phyloP scores from a whole-genome alignment of 92 coral and sea anemone species.

The Porites cylindrica region DNA sequence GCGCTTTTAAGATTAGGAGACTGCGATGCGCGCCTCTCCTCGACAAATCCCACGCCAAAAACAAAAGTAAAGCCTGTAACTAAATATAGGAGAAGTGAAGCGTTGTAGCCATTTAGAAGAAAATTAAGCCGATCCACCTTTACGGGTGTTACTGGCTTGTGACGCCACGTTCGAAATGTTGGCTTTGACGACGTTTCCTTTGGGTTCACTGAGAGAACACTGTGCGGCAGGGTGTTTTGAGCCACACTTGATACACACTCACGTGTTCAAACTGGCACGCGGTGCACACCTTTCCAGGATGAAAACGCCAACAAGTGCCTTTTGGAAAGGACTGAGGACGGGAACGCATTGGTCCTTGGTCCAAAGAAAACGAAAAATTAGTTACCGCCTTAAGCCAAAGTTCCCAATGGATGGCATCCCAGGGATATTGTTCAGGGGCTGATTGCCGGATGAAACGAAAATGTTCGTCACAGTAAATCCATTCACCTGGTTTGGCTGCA shows the following conservation, averaged over 20 bases:
- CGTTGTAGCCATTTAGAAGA: not conserved
- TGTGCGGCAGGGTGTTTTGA: conserved; percentile 35
- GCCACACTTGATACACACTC: conserved; percentile 28
- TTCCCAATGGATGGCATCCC: no score
- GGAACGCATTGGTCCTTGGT: not conserved
- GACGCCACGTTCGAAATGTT: not conserved
- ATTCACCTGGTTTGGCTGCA: no score
- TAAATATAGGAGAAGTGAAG: no score
- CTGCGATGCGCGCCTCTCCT: no score
- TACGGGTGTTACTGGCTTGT: conserved; percentile 39
- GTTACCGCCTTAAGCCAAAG: no score
- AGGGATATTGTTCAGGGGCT: no score
- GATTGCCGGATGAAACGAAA: no score
- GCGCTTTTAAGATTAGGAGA: no score
- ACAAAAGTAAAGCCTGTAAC: no score
- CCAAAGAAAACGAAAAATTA: no score
- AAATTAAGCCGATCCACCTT: conserved; percentile 35
- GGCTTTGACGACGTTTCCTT: not conserved
- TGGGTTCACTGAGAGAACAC: not conserved
- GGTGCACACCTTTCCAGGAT: conserved; percentile 29
- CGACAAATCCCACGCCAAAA: no score
- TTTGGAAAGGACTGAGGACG: not conserved
- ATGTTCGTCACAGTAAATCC: no score
- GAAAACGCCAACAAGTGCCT: conserved; percentile 29
- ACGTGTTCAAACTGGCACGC: conserved; percentile 9